Percentiles rank a stretch among this genome's conserved stretches.
Evolutionary conservation across 2,888 invertebrate species (phyloP).

Genomic region (Epinotia bilunana): DNA sequence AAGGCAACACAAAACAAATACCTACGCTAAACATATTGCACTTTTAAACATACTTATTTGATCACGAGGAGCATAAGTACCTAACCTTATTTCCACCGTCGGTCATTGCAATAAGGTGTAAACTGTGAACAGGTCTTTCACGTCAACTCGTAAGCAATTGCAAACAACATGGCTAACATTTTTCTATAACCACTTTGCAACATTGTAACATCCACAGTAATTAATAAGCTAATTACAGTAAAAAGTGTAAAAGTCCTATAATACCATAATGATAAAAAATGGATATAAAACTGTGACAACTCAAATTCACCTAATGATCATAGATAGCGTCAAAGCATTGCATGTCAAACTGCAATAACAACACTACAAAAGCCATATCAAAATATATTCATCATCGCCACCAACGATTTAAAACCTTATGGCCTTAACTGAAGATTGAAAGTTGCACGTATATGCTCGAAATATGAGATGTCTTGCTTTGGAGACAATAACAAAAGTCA

Average conservation of each 20-base stretch:
- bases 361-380: constrained; percentile 36
- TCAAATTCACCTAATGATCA: constrained; percentile 60
- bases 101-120: too few relatives aligned
- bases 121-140: too few relatives aligned
- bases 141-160: background rate
- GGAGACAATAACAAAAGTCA: constrained; percentile 55
- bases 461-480: constrained; percentile 44
- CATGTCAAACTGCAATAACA: constrained; percentile 66
- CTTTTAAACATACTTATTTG: background rate
- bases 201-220: constrained; percentile 21
- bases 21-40: too few relatives aligned
- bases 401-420: constrained; percentile 22
- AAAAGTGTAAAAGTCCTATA: constrained; percentile 21
- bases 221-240: constrained; percentile 25
- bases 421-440: background rate
- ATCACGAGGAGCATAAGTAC: too few relatives aligned
- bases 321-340: constrained; percentile 61
- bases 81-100: too few relatives aligned
- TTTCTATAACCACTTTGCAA: constrained; percentile 4
- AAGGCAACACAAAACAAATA: too few relatives aligned
- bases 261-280: constrained; percentile 20
- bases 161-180: background rate
- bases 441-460: constrained; percentile 28
- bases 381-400: constrained; percentile 10
- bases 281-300: constrained; percentile 50